These are phyloP conservation scores for Knipowitschia caucasica DNA, from an alignment of 2,797 vertebrate genomes.

Conservation along the genomic window DNA sequence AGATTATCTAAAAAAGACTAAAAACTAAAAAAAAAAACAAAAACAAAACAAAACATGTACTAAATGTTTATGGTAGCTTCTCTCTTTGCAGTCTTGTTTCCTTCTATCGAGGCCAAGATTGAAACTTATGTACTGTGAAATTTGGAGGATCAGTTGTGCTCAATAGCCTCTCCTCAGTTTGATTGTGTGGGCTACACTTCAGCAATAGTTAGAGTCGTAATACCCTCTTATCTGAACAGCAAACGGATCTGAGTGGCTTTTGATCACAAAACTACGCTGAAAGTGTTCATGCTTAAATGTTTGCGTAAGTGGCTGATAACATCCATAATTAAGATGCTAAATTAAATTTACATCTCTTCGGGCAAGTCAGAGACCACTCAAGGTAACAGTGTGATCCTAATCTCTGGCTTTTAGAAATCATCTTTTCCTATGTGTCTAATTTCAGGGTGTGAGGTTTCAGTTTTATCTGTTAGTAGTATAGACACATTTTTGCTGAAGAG, in stretches of 20 bases:
- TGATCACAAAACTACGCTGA: conserved; percentile 70
- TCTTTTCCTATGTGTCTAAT: conserved; percentile 68
- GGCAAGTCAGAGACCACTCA: conserved; percentile 72
- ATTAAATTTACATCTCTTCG: conserved; percentile 75
- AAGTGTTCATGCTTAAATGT: conserved; percentile 78
- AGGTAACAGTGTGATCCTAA: conserved; percentile 70
- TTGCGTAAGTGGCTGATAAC: conserved; percentile 73
- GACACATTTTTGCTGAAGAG: conserved; percentile 47
- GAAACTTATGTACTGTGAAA: conserved; percentile 81
- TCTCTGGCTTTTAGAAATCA: conserved; percentile 58
- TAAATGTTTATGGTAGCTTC: conserved; percentile 62
- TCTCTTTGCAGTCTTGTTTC: conserved; percentile 70
- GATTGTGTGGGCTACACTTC: conserved; percentile 70
- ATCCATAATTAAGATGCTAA: conserved; percentile 79
- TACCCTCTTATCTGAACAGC: conserved; percentile 75
- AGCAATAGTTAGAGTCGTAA: conserved; percentile 69
- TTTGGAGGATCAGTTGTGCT: conserved; percentile 79
- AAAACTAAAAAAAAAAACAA: background rate
- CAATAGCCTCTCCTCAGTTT: conserved; percentile 70
- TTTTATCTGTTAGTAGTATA: conserved; percentile 63
- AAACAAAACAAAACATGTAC: conserved; percentile 54
- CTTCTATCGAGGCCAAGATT: conserved; percentile 75
- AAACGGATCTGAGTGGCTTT: conserved; percentile 76
- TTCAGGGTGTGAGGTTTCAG: conserved; percentile 73
- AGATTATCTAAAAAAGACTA: background rate